phyloP scores from a whole-genome alignment of 35 echinoderm and acorn worm species.

The Holothuria glaberrima region DNA sequence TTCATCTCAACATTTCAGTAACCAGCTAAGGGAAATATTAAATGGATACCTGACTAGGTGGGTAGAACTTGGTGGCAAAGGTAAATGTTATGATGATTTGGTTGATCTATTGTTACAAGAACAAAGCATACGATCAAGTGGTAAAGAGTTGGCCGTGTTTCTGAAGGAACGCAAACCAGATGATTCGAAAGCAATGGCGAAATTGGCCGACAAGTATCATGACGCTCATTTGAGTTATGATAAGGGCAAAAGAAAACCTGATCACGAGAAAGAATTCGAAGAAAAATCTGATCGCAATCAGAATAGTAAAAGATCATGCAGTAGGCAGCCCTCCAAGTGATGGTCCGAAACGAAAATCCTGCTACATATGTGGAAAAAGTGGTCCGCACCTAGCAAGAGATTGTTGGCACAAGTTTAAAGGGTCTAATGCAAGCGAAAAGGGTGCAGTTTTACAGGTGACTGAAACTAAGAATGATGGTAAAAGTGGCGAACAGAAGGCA shows the following conservation, averaged over 20 bases:
- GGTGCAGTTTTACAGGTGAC: no score
- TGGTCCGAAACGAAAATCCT: not conserved
- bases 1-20: no score
- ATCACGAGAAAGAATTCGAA: no score
- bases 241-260: no score
- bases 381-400: slow-evolving; percentile 44
- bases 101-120: no score
- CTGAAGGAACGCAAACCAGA: slow-evolving; percentile 49
- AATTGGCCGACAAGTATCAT: slow-evolving; percentile 49
- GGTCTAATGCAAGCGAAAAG: no score
- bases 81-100: no score
- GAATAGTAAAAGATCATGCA: not conserved
- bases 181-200: slow-evolving; percentile 5
- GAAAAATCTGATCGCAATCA: not conserved
- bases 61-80: no score
- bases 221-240: slow-evolving; percentile 53
- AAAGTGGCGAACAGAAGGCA: not conserved
- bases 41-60: no score
- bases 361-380: slow-evolving; percentile 27
- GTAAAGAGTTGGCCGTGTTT: no score
- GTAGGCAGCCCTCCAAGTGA: not conserved
- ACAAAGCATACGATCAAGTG: no score
- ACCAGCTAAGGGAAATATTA: slow-evolving; percentile 45
- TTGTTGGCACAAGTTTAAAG: slow-evolving; percentile 3
- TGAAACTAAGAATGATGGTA: no score